Evolutionary conservation across 1,140 invertebrate species (phyloP).

Genomic region (Bombus cullumanus): DNA sequence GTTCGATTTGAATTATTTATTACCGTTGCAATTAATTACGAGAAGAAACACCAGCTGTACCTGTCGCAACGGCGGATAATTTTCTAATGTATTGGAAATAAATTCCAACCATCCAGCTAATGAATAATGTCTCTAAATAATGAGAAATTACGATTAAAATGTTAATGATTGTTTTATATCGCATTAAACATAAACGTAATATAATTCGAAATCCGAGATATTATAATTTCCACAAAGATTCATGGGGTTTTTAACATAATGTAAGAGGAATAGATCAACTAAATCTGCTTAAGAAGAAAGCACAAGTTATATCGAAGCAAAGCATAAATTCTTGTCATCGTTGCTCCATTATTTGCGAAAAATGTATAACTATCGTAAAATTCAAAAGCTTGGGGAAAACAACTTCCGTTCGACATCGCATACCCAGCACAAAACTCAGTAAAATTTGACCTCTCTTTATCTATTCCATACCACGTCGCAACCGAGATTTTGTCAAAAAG

Average conservation of each 20-base stretch:
- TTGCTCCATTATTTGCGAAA: no score
- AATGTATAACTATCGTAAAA: background rate
- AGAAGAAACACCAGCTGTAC: background rate
- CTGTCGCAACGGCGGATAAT: background rate
- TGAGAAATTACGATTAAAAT: background rate
- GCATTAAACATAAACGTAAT: background rate
- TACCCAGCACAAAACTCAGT: rapidly evolving
- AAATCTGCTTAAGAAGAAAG: no score
- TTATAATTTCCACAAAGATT: no score
- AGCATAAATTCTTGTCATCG: no score
- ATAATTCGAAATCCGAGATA: no score
- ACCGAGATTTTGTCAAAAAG: background rate
- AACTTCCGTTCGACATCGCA: no score
- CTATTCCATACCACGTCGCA: background rate
- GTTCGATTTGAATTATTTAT: background rate
- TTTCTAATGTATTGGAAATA: background rate
- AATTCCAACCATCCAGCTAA: background rate
- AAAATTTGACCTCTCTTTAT: background rate
- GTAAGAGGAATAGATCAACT: no score
- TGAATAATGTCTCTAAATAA: background rate
- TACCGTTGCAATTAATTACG: background rate
- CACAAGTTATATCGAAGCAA: no score
- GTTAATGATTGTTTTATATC: background rate
- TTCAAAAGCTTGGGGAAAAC: background rate
- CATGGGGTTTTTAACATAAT: no score